phyloP scores from a whole-genome alignment of 2,113 vertebrate genomes.

The Eptesicus fuscus region DNA sequence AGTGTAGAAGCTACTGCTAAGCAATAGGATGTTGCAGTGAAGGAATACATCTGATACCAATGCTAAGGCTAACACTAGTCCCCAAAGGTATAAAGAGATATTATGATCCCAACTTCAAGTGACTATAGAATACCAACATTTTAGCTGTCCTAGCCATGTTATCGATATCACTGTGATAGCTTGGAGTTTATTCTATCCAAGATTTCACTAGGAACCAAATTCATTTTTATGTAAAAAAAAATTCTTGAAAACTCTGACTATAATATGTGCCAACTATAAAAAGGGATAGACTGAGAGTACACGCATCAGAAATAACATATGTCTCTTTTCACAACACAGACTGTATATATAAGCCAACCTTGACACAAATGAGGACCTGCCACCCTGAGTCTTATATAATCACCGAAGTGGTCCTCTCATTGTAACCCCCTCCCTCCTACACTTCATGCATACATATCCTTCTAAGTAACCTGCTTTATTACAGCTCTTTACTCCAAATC shows the following conservation, averaged over 20 bases:
- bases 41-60: neutral
- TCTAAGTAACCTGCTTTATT: neutral
- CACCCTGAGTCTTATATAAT: neutral
- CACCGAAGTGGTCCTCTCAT: neutral
- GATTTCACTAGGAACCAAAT: neutral
- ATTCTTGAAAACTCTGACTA: neutral
- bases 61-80: neutral
- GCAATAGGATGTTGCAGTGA: neutral
- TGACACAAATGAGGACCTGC: neutral
- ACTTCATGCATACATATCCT: neutral
- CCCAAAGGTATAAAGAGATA: neutral
- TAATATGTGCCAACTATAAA: neutral
- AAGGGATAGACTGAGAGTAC: neutral
- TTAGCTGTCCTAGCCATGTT: neutral
- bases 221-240: neutral
- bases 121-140: neutral
- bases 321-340: neutral
- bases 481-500: neutral
- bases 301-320: neutral
- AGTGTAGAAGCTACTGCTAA: neutral
- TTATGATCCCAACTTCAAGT: neutral
- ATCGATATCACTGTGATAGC: neutral
- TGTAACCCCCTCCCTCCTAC: neutral
- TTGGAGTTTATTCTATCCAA: neutral
- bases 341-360: neutral